These are phyloP conservation scores for Aphidius ervi DNA, from an alignment of 1,140 invertebrate genomes.

Conservation along the genomic window DNA sequence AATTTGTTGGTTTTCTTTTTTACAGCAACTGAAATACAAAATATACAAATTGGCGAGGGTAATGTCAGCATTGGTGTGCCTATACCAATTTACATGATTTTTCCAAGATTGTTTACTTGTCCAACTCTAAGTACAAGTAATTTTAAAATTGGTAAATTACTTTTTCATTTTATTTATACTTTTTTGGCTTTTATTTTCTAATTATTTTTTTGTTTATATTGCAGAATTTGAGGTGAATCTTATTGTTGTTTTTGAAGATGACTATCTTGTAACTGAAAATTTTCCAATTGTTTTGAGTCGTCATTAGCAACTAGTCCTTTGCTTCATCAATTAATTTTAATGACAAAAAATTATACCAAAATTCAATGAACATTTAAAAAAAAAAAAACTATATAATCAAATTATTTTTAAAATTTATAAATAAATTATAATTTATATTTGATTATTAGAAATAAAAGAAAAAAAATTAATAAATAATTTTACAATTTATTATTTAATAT, in stretches of 20 bases:
- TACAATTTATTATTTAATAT: too few relatives aligned
- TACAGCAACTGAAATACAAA: conserved; percentile 94
- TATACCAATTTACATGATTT: conserved; percentile 93
- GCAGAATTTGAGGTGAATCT: conserved; percentile 95
- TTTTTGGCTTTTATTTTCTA: not conserved
- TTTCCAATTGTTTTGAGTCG: conserved; percentile 80
- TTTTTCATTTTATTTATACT: conserved; percentile 1
- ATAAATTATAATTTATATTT: too few relatives aligned
- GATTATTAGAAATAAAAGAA: too few relatives aligned
- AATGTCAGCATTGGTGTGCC: conserved; percentile 76
- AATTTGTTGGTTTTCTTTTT: conserved; percentile 26
- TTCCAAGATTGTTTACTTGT: conserved; percentile 93
- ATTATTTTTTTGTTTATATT: conserved; percentile 48
- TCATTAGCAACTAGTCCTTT: conserved; percentile 37
- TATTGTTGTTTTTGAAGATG: conserved; percentile 88
- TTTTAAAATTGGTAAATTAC: conserved; percentile 87
- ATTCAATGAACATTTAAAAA: not conserved
- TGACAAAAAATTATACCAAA: conserved; percentile 8
- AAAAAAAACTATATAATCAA: too few relatives aligned
- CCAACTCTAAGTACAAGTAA: conserved; percentile 85
- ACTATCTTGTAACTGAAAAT: conserved; percentile 93
- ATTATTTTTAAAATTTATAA: too few relatives aligned
- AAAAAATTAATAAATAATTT: too few relatives aligned
- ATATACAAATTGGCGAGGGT: conserved; percentile 94
- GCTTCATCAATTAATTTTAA: conserved; percentile 23